Conservation (phyloP, 2,113 vertebrate genomes). For the Anhinga anhinga region DNA sequence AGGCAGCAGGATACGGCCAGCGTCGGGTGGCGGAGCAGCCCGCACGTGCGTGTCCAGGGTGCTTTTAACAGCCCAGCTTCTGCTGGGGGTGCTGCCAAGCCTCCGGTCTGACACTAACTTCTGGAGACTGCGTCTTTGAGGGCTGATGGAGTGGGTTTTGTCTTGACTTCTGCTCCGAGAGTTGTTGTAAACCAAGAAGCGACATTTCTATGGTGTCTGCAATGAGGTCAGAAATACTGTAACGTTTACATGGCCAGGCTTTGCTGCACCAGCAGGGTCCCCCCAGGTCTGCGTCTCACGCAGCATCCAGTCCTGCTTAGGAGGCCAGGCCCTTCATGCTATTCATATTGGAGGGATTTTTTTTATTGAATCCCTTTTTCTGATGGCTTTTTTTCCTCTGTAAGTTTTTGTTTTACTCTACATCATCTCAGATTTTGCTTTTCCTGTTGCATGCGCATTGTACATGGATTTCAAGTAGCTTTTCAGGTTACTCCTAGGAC, state of each 20-base stretch:
- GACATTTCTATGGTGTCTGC: background rate
- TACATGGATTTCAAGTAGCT: background rate
- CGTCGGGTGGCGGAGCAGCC: background rate
- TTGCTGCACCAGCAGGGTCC: background rate
- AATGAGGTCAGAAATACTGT: background rate
- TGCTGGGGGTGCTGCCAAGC: background rate
- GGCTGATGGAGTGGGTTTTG: background rate
- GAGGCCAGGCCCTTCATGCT: background rate
- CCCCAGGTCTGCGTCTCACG: background rate
- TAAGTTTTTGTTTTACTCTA: background rate
- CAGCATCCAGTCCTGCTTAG: background rate
- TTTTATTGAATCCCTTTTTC: background rate
- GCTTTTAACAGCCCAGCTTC: background rate
- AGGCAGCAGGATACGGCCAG: background rate
- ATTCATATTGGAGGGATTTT: background rate
- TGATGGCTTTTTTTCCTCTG: background rate
- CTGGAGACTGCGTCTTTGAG: background rate
- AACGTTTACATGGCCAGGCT: background rate
- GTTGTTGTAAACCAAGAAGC: accelerated
- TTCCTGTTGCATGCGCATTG: accelerated
- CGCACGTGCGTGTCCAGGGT: accelerated
- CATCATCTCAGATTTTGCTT: background rate
- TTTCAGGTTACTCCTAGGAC: background rate
- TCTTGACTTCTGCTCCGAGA: background rate
- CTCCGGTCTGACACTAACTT: background rate